Conservation (phyloP, 2,113 vertebrate genomes). For the Ranitomeya variabilis region DNA sequence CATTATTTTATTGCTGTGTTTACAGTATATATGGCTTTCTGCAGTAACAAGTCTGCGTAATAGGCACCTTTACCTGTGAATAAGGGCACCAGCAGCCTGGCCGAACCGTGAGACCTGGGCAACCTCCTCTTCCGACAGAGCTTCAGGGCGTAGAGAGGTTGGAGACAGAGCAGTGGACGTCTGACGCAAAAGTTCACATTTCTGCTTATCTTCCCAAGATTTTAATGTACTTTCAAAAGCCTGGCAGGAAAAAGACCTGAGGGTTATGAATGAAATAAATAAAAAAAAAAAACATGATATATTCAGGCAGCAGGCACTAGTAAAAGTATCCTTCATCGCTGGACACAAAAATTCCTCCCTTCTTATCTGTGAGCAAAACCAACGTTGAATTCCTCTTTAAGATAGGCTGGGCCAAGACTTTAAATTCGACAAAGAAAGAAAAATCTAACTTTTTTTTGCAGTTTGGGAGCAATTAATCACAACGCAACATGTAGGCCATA, state of each 20-base stretch:
- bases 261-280: background rate
- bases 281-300: background rate
- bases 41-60: background rate
- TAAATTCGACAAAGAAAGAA: too few relatives aligned
- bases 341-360: too few relatives aligned
- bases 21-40: background rate
- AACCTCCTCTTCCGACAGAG: constrained; percentile 88
- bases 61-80: constrained; percentile 80
- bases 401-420: too few relatives aligned
- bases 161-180: constrained; percentile 80
- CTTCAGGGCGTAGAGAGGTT: constrained; percentile 82
- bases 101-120: constrained; percentile 87
- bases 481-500: too few relatives aligned
- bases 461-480: too few relatives aligned
- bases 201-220: constrained; percentile 98
- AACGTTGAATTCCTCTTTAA: too few relatives aligned
- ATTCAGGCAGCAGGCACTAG: too few relatives aligned
- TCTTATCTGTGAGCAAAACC: too few relatives aligned
- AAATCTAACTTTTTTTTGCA: too few relatives aligned
- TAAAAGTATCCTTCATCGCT: too few relatives aligned
- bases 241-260: constrained; percentile 64
- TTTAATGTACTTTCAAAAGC: constrained; percentile 95
- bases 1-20: background rate
- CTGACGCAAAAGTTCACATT: constrained; percentile 84
- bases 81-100: constrained; percentile 87